These are phyloP conservation scores for Entosphenus tridentatus DNA, from an alignment of 2,113 vertebrate genomes.

Conservation along the genomic window DNA sequence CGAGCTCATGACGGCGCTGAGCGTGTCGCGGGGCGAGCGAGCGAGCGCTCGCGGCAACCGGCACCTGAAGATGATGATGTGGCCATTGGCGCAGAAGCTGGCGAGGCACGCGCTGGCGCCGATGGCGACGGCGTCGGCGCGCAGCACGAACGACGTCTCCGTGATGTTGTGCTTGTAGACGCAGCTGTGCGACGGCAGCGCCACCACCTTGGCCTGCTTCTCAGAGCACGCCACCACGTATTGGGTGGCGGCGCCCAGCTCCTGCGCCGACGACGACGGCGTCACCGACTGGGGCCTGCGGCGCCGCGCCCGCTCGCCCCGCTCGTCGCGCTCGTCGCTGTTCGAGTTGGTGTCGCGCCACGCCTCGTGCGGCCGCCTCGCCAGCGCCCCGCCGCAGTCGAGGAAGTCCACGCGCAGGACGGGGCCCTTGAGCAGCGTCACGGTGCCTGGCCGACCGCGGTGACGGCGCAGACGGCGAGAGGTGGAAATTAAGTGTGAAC, in stretches of 20 bases:
- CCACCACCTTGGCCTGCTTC: conserved; percentile 89
- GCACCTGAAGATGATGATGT: conserved; percentile 91
- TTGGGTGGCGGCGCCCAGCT: conserved; percentile 50
- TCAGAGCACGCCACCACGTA: conserved; percentile 79
- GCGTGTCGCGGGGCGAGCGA: too few species aligned
- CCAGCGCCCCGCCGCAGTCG: conserved; percentile 45
- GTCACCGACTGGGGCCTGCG: conserved; percentile 63
- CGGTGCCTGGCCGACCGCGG: conserved; percentile 28
- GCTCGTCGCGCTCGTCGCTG: conserved; percentile 26
- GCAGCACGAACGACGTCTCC: conserved; percentile 76
- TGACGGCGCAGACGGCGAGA: too few species aligned
- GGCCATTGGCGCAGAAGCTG: conserved; percentile 90
- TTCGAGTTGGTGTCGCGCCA: conserved; percentile 53
- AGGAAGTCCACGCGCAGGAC: conserved; percentile 56
- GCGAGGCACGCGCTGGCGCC: conserved; percentile 69
- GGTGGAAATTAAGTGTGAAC: too few species aligned
- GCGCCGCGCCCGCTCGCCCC: conserved; percentile 33
- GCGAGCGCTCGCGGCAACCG: conserved; percentile 6
- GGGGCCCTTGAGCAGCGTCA: conserved; percentile 66
- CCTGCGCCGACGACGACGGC: conserved; percentile 45
- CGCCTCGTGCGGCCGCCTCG: conserved; percentile 56
- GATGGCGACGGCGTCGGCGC: conserved; percentile 57
- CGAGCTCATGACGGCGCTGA: too few species aligned
- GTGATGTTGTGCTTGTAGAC: conserved; percentile 92
- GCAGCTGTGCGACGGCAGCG: conserved; percentile 87